Percentiles rank a stretch among this genome's conserved stretches.
These are phyloP conservation scores for Alexandromys fortis DNA, from an alignment of 2,113 vertebrate genomes.

Conservation along the genomic window DNA sequence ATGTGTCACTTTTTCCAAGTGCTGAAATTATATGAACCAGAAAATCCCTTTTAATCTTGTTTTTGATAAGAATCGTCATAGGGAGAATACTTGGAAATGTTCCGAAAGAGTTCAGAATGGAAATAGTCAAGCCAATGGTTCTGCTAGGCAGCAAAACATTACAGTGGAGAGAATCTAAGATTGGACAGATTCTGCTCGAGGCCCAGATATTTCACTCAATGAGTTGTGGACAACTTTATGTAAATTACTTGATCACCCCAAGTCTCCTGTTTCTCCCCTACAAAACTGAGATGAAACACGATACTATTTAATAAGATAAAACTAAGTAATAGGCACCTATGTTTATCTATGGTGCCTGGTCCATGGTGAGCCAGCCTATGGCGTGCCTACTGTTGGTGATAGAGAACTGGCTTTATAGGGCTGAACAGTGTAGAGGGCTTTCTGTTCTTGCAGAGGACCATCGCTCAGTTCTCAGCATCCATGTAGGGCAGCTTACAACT, in stretches of 20 bases:
- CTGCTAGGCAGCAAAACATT: slow-evolving; percentile 9
- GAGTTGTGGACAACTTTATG: not conserved
- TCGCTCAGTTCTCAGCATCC: not conserved
- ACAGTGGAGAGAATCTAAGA: not conserved
- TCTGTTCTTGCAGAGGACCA: not conserved
- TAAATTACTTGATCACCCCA: slow-evolving; percentile 29
- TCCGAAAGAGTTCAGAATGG: not conserved
- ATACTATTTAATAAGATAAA: not conserved
- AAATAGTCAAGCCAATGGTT: not conserved
- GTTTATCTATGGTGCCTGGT: not conserved
- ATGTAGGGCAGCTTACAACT: not conserved
- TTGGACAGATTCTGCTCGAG: not conserved
- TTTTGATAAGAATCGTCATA: not conserved
- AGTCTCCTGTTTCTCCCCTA: not conserved
- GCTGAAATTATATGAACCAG: slow-evolving; percentile 16
- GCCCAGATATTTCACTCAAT: not conserved
- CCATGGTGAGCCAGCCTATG: not conserved
- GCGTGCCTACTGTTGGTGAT: not conserved
- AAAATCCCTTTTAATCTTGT: slow-evolving; percentile 35
- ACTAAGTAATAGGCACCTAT: not conserved
- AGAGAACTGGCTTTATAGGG: not conserved
- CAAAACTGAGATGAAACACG: slow-evolving; percentile 10
- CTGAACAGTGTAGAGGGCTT: not conserved
- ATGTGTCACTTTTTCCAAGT: not conserved
- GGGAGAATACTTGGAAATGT: slow-evolving; percentile 38